Evolutionary conservation across 2,113 vertebrate genomes (phyloP), one percentile per base, ranked within the genome.

Genomic region (Atlantisia rogersi): DNA sequence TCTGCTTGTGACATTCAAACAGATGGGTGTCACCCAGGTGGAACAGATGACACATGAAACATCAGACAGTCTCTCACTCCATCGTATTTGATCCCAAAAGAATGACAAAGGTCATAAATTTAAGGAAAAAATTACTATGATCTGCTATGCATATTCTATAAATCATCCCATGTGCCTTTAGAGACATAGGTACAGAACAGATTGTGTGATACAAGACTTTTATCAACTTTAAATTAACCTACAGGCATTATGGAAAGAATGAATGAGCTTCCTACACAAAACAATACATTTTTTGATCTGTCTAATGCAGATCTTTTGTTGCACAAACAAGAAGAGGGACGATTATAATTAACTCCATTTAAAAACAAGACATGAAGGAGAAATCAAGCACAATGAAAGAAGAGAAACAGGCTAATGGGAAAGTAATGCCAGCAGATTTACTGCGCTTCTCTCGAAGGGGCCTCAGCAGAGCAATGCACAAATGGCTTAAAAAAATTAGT

Each of bases 21-120:
- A 95, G 39, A 94, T 82, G 94, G 88, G 92, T 26, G 92, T 90
- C 90, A 95, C 94, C 92, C 67, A 95, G 94, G 94, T 95, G 92
- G 95, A 96, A 96, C 4, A 82, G 79, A 92, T 97, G 94, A 95
- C 92, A 93, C 92, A 93, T 50, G 28, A 53, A 88, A 93, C 65
- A 96, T 67, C 90, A 94, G 85, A 37, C 94, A 91, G 65, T 62
- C 67, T 95, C 94, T 95, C 63, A 65, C 63, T 89, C 90, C 55
- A 53, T 73, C 82, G 17, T 25, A 60, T 58, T 63, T 76, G 65
- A 94, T 75, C 70, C 90, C 71, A 56, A 65, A 93, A 76, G 21
- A 94, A 90, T 63, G 44, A 68, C 70, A 90, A 86, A 58, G 31
- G 16, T 94, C 60, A 9, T 31, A 76, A 35, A 35, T 82, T 95